Evolutionary conservation across 37 sponge, comb jelly and placozoan species (phyloP).

Genomic region (Diacarnus erythraeanus): DNA sequence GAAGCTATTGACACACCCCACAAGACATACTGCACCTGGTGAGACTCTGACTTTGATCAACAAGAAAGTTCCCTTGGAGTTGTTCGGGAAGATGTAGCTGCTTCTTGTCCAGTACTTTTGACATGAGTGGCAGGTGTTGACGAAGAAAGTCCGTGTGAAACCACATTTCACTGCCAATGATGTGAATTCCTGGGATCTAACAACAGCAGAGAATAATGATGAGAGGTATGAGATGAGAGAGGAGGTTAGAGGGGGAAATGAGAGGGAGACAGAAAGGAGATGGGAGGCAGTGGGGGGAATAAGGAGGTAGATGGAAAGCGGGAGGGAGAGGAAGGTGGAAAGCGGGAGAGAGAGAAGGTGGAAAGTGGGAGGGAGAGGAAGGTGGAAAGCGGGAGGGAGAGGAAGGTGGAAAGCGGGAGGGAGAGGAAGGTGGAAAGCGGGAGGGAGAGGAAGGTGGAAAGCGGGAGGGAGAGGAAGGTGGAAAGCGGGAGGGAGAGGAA

Average conservation of each 20-base stretch:
- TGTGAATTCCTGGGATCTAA: conserved; percentile 78
- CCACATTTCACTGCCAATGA: conserved; percentile 87
- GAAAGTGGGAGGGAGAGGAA: no score
- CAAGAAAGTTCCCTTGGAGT: conserved; percentile 57
- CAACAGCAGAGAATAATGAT: background rate
- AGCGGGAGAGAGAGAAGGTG: background rate
- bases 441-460: no score
- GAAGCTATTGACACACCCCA: no score
- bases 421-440: no score
- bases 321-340: background rate
- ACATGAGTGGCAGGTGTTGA: conserved; percentile 48
- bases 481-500: no score
- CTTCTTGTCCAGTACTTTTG: conserved; percentile 88
- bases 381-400: no score
- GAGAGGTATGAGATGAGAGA: conserved; percentile 1
- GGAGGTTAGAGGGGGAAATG: background rate
- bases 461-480: no score
- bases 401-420: no score
- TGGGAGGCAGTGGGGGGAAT: background rate
- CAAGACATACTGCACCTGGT: conserved; percentile 29
- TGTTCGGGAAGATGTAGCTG: conserved; percentile 21
- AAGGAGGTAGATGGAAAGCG: background rate
- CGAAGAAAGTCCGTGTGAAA: conserved; percentile 71
- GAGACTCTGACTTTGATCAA: conserved; percentile 47
- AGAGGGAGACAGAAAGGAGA: background rate